Evolutionary conservation across 1,140 invertebrate genomes (phyloP).

Genomic region (Choristoneura fumiferana): DNA sequence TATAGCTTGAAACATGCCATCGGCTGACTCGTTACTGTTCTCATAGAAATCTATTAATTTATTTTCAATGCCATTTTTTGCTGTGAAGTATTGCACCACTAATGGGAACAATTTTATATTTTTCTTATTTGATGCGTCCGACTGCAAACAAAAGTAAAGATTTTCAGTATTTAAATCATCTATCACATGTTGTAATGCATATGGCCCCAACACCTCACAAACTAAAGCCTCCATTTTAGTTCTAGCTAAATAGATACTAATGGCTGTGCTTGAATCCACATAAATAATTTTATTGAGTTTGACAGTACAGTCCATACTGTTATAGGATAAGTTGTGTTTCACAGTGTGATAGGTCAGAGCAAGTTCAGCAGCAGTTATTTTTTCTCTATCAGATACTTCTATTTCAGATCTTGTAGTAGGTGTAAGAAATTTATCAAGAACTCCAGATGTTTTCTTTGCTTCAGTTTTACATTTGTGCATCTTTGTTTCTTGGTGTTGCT

Average conservation of each 20-base stretch:
- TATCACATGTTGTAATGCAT: constrained; percentile 30
- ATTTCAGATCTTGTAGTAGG: no score
- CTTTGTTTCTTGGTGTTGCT: no score
- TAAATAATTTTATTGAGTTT: constrained; percentile 41
- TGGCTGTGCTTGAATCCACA: constrained; percentile 30
- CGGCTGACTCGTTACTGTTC: constrained; percentile 35
- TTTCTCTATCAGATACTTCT: constrained; percentile 21
- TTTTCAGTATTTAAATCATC: constrained; percentile 29
- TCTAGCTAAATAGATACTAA: constrained; percentile 27
- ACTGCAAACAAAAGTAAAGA: constrained; percentile 34
- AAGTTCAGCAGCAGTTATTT: constrained; percentile 24
- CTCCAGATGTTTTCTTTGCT: no score
- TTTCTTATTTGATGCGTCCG: constrained; percentile 38
- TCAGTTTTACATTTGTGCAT: no score
- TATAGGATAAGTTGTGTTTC: constrained; percentile 44
- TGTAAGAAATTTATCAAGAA: no score
- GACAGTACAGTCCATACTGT: constrained; percentile 32
- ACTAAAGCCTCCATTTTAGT: constrained; percentile 40
- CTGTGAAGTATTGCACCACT: constrained; percentile 38
- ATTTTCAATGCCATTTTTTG: constrained; percentile 33
- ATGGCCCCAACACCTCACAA: constrained; percentile 31
- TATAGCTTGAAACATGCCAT: constrained; percentile 47
- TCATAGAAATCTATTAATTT: constrained; percentile 40
- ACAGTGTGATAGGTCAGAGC: constrained; percentile 42
- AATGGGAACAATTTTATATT: constrained; percentile 41